Conservation (phyloP, 2,888 invertebrate genomes). For the Zygogramma bicolorata region DNA sequence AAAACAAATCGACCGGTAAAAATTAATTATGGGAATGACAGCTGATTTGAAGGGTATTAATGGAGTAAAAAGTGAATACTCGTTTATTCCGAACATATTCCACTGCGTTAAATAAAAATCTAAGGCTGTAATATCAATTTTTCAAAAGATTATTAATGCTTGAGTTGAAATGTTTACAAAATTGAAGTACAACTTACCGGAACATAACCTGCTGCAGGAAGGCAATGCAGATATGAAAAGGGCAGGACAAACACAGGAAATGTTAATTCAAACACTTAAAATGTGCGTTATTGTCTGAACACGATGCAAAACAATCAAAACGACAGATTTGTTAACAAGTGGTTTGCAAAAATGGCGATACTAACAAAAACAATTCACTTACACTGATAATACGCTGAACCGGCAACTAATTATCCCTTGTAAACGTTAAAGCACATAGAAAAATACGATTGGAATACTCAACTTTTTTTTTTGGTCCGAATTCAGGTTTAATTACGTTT, state of each 20-base stretch:
- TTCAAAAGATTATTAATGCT: slow-evolving; percentile 2
- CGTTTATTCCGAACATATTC: not conserved
- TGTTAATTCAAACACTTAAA: slow-evolving; percentile 47
- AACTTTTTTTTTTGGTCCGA: slow-evolving; percentile 63
- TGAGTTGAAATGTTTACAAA: slow-evolving; percentile 36
- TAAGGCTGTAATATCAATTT: slow-evolving; percentile 9
- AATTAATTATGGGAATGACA: slow-evolving; percentile 8
- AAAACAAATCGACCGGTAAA: not conserved
- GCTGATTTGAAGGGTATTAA: not conserved
- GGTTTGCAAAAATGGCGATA: slow-evolving; percentile 66
- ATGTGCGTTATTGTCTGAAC: slow-evolving; percentile 36
- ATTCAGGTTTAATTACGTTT: slow-evolving; percentile 61
- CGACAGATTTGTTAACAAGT: slow-evolving; percentile 65
- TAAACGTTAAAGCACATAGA: slow-evolving; percentile 58
- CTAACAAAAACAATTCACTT: slow-evolving; percentile 58
- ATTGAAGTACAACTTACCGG: slow-evolving; percentile 53
- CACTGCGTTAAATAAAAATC: slow-evolving; percentile 6
- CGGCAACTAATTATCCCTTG: slow-evolving; percentile 60
- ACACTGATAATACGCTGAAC: slow-evolving; percentile 55
- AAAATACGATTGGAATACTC: slow-evolving; percentile 65
- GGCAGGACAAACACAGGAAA: slow-evolving; percentile 47
- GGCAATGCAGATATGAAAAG: slow-evolving; percentile 39
- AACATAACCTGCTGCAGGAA: slow-evolving; percentile 54
- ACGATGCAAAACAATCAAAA: slow-evolving; percentile 57
- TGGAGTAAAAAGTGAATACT: not conserved